These are phyloP conservation scores for Muntiacus muntjak DNA, from an alignment of 2,113 vertebrate genomes.

Conservation along the genomic window DNA sequence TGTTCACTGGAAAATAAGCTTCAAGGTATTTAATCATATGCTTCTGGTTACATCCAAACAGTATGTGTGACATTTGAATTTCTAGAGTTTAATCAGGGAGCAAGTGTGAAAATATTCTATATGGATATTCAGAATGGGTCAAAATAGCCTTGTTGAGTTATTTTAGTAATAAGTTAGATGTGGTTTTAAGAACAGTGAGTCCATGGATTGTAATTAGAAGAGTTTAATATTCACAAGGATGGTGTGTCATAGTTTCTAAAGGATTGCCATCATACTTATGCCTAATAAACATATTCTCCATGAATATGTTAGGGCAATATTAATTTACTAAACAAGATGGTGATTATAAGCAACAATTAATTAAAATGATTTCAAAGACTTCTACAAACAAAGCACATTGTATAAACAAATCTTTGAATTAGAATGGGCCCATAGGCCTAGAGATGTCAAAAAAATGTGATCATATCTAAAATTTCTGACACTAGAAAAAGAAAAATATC, in stretches of 20 bases:
- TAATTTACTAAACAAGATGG: conserved; percentile 47
- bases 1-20: conserved; percentile 31
- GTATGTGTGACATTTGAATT: conserved; percentile 16
- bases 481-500: background rate
- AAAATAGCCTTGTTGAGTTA: background rate
- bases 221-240: conserved; percentile 32
- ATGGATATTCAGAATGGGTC: background rate
- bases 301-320: conserved; percentile 38
- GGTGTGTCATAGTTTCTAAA: background rate
- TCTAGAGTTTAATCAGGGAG: background rate
- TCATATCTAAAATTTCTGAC: background rate
- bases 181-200: conserved; percentile 15
- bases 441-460: background rate
- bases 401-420: conserved; percentile 29
- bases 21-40: conserved; percentile 31
- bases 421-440: background rate
- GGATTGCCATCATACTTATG: conserved; percentile 3
- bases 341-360: conserved; percentile 43
- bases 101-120: background rate
- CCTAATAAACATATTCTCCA: conserved; percentile 36
- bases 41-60: conserved; percentile 21
- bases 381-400: conserved; percentile 16
- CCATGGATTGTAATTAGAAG: background rate
- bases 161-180: background rate
- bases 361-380: conserved; percentile 22